Evolutionary conservation across 2,113 vertebrate genomes (phyloP).

Genomic region (Dasypus novemcinctus): DNA sequence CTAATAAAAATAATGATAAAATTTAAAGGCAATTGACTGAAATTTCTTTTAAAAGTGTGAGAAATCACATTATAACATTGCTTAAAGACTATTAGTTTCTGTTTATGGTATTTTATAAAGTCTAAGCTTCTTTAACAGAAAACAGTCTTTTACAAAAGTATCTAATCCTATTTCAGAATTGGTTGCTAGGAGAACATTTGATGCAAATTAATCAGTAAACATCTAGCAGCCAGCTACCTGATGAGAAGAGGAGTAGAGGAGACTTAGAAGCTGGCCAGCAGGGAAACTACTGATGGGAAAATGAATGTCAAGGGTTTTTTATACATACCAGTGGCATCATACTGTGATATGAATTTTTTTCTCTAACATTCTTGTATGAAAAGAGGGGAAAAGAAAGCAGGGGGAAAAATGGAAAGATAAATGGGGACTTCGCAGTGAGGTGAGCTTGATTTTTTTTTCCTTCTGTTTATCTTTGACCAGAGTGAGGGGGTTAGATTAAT

Average conservation of each 20-base stretch:
- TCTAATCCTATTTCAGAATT: slow-evolving; percentile 20
- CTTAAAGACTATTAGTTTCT: slow-evolving; percentile 46
- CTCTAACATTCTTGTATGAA: slow-evolving; percentile 31
- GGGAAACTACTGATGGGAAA: slow-evolving; percentile 47
- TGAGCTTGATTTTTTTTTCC: slow-evolving; percentile 9
- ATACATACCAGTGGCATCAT: not conserved
- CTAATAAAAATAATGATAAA: slow-evolving; percentile 25
- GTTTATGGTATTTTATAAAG: slow-evolving; percentile 40
- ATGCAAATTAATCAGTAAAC: slow-evolving; percentile 70
- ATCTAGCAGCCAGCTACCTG: slow-evolving; percentile 53
- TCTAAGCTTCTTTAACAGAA: slow-evolving; percentile 41
- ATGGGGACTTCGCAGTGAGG: slow-evolving; percentile 34
- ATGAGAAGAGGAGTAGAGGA: not conserved
- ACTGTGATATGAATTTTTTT: slow-evolving; percentile 28
- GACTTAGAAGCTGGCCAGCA: slow-evolving; percentile 14
- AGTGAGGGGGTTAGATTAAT: not conserved
- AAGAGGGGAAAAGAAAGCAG: slow-evolving; percentile 47
- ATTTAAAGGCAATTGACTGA: not conserved
- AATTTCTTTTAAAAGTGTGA: slow-evolving; percentile 8
- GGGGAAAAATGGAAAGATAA: not conserved
- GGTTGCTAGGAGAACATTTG: slow-evolving; percentile 52
- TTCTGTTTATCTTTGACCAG: slow-evolving; percentile 46
- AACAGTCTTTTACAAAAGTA: slow-evolving; percentile 21
- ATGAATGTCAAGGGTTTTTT: slow-evolving; percentile 42
- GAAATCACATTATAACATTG: not conserved